Conservation (phyloP, 2,888 invertebrate species). For the Heteromyza rotundicornis region DNA sequence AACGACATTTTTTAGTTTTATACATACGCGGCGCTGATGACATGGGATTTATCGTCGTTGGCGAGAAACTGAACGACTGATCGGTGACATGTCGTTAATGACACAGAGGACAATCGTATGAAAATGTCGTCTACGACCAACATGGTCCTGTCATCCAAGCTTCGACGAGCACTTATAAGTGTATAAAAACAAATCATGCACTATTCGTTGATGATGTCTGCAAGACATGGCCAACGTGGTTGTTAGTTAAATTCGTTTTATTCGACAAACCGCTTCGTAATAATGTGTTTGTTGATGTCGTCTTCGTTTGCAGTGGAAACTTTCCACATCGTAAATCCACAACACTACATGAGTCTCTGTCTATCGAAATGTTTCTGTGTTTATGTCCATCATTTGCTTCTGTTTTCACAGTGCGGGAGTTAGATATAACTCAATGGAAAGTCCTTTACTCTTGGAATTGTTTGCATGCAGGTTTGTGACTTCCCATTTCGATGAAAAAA, state of each 20-base stretch:
- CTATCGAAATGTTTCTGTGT: conserved; percentile 12
- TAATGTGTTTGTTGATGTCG: conserved; percentile 14
- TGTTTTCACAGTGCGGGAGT: background rate
- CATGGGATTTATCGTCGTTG: no score
- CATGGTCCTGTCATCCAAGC: no score
- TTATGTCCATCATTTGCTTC: conserved; percentile 13
- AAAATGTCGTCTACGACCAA: no score
- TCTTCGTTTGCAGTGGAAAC: background rate
- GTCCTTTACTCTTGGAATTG: background rate
- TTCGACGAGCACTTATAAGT: no score
- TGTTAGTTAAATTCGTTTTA: conserved; percentile 29
- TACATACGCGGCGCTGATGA: no score
- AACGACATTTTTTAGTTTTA: no score
- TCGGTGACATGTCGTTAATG: no score
- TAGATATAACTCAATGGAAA: background rate
- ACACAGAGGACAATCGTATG: no score
- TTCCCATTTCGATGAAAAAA: background rate
- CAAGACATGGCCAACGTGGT: no score
- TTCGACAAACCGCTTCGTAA: conserved; percentile 28
- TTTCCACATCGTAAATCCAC: conserved; percentile 2
- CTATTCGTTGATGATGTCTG: no score
- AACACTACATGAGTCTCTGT: conserved; percentile 4
- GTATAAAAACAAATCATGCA: no score
- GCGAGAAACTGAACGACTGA: no score
- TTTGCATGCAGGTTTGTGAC: background rate